These are phyloP conservation scores for Zoanthus solanderi DNA, from an alignment of 92 coral and sea anemone genomes.

Conservation along the genomic window DNA sequence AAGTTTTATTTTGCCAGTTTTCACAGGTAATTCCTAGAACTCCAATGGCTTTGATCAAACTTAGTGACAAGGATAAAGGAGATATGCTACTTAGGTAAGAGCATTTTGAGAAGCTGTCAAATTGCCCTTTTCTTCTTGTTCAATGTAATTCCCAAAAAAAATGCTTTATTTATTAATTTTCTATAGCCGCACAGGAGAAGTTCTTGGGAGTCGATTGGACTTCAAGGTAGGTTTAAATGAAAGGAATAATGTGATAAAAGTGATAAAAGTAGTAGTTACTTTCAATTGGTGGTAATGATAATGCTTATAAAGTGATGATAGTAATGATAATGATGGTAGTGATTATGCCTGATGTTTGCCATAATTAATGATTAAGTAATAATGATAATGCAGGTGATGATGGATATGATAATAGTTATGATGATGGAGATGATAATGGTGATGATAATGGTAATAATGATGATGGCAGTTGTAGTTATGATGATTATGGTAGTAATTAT, in stretches of 20 bases:
- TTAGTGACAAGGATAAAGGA: slow-evolving; percentile 85
- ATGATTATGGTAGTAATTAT: too few species aligned
- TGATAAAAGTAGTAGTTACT: not conserved
- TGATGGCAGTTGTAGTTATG: too few species aligned
- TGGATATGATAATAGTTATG: too few species aligned
- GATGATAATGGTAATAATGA: too few species aligned
- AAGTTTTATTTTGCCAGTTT: slow-evolving; percentile 23
- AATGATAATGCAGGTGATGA: too few species aligned
- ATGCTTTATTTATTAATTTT: not conserved
- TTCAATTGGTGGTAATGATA: too few species aligned
- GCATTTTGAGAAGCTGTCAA: too few species aligned
- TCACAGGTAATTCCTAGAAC: slow-evolving; percentile 91
- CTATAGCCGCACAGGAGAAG: slow-evolving; percentile 91
- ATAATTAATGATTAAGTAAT: too few species aligned
- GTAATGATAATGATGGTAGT: too few species aligned
- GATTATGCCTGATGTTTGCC: too few species aligned
- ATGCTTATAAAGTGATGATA: too few species aligned
- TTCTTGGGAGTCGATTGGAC: slow-evolving; percentile 92
- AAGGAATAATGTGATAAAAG: not conserved
- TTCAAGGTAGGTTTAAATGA: slow-evolving; percentile 74
- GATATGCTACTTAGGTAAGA: slow-evolving; percentile 84
- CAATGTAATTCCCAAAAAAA: not conserved
- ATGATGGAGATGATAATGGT: too few species aligned
- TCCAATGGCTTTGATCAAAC: slow-evolving; percentile 87
- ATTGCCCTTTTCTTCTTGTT: not conserved